Evolutionary conservation across 2,888 invertebrate genomes (phyloP).

Genomic region (Polymixis lichenea): DNA sequence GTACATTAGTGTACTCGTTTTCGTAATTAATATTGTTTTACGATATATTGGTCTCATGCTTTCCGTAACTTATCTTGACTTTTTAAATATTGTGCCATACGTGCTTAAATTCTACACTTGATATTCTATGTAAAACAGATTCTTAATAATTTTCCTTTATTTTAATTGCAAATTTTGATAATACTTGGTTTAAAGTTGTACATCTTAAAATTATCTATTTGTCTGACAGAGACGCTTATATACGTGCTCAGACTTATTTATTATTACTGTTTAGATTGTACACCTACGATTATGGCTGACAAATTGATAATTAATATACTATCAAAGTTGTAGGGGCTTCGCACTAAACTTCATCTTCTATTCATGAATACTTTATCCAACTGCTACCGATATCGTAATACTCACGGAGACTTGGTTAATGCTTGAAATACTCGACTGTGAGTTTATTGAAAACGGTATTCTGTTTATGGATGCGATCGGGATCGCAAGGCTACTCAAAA

Average conservation of each 20-base stretch:
- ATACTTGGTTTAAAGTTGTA: neutral
- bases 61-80: neutral
- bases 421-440: too few relatives aligned
- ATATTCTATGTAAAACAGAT: neutral
- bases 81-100: neutral
- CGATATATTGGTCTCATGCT: neutral
- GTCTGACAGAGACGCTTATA: neutral
- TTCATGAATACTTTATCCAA: too few relatives aligned
- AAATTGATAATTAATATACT: too few relatives aligned
- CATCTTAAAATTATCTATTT: neutral
- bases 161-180: neutral
- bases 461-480: too few relatives aligned
- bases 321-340: too few relatives aligned
- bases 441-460: too few relatives aligned
- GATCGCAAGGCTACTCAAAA: too few relatives aligned
- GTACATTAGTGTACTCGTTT: neutral
- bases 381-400: too few relatives aligned
- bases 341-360: too few relatives aligned
- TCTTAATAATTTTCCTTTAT: neutral
- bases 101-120: neutral
- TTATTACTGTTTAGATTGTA: neutral
- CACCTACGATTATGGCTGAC: neutral
- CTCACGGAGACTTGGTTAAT: too few relatives aligned
- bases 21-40: neutral
- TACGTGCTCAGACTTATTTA: conserved; percentile 3